These are phyloP conservation scores for Pelobates cultripes DNA, from an alignment of 2,797 vertebrate genomes.

Conservation along the genomic window DNA sequence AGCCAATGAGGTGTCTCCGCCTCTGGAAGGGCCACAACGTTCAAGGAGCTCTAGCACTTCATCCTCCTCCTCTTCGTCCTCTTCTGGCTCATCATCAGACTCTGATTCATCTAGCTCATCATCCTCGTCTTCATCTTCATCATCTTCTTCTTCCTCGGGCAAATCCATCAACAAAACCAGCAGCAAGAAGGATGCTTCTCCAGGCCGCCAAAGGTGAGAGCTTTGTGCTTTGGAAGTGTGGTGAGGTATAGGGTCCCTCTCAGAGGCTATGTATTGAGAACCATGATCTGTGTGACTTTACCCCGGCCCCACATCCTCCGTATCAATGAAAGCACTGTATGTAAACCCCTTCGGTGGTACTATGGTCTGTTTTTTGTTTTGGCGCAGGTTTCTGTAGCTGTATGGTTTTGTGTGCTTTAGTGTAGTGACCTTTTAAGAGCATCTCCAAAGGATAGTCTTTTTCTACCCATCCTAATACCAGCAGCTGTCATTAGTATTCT, in stretches of 20 bases:
- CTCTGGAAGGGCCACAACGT: not conserved
- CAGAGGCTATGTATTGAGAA: too few relatives aligned
- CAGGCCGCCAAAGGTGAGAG: slow-evolving; percentile 59
- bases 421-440: too few relatives aligned
- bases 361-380: too few relatives aligned
- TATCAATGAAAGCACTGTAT: too few relatives aligned
- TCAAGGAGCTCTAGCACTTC: slow-evolving; percentile 65
- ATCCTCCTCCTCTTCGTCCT: slow-evolving; percentile 58
- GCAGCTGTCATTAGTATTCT: too few relatives aligned
- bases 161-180: slow-evolving; percentile 59
- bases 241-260: not conserved
- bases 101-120: slow-evolving; percentile 64
- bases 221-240: slow-evolving; percentile 18
- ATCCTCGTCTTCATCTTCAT: not conserved
- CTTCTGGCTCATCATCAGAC: slow-evolving; percentile 46
- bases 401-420: too few relatives aligned
- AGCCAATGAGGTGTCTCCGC: not conserved
- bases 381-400: too few relatives aligned
- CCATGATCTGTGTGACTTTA: too few relatives aligned
- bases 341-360: too few relatives aligned
- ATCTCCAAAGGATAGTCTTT: too few relatives aligned
- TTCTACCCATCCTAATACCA: too few relatives aligned
- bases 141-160: slow-evolving; percentile 35
- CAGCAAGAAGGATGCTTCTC: slow-evolving; percentile 60
- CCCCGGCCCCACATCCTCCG: too few relatives aligned